Evolutionary conservation across 1,140 invertebrate species (phyloP), one percentile per base, ranked within the genome.

Genomic region (Octopus sinensis): DNA sequence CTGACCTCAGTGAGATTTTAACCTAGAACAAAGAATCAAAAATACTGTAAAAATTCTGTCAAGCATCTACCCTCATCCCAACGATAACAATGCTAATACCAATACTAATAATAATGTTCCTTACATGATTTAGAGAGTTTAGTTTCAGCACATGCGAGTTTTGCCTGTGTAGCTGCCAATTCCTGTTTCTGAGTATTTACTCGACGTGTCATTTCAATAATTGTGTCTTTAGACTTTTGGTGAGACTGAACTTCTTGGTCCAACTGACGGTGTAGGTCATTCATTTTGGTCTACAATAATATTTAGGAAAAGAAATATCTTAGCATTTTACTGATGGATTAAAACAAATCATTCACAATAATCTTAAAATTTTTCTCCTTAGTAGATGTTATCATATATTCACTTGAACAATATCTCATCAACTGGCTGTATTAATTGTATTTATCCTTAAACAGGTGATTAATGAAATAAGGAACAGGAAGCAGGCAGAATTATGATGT

Each of bases 111-210:
- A 13, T 4, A 10, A 79, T 73, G 30, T 73, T 79, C 10, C 23
- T 5, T 82, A 76, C 80, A 77, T 77, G 83, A 53, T 62, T 84
- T 83, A 56, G 76, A 83, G 53, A 86, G 86, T 81, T 83, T 89
- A 30, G 78, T 85, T 83, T 88, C 86, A 56, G 86, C 86, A 79
- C 88, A 80, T 30, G 83, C 83, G 79, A 87, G 80, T 84, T 89
- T 86, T 51, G 91, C 92, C 30, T 92, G 90, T 87, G 94, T 93
- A 10, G 92, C 91, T 9, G 89, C 85, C 5, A 95, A 73, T 73
- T 73, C 68, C 30, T 73, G 68, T 73, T 73, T 73, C 13, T 10
- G 68, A 73, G 13, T 17, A 13, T 73, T 73, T 23, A 73, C 17
- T 23, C 30, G 68, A n/a, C 68, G 68, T n/a, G 68, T 73, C 30